A percentile compares a stretch with the other conserved stretches of the same genome.
phyloP scores from a whole-genome alignment of 1,140 invertebrate genomes.

The Gonatopus flavifemur region DNA sequence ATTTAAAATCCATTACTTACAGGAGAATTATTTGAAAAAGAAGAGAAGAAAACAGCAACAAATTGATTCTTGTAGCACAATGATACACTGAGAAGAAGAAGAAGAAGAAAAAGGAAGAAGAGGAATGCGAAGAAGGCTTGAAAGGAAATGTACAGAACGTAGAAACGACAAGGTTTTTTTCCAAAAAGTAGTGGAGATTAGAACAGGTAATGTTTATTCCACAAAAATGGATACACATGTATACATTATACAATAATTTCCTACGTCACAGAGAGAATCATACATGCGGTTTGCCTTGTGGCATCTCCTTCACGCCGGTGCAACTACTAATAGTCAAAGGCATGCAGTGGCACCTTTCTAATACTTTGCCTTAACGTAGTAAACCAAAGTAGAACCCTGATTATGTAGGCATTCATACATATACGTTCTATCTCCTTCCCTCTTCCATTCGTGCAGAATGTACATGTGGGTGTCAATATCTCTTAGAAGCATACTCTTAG shows the following conservation, averaged over 20 bases:
- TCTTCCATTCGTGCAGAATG: too few relatives aligned
- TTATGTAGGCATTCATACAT: too few relatives aligned
- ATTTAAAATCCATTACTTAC: too few relatives aligned
- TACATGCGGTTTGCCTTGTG: conserved; percentile 56
- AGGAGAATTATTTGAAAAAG: too few relatives aligned
- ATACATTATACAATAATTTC: conserved; percentile 42
- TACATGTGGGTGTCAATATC: too few relatives aligned
- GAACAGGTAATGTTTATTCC: conserved; percentile 20
- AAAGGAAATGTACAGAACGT: conserved; percentile 14
- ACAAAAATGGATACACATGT: conserved; percentile 12
- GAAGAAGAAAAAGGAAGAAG: not conserved
- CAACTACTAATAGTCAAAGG: too few relatives aligned
- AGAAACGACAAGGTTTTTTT: conserved; percentile 2
- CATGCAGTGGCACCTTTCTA: conserved; percentile 56
- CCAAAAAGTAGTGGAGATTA: conserved; percentile 1
- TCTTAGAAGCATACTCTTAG: too few relatives aligned
- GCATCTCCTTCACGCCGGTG: conserved; percentile 39
- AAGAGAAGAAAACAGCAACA: too few relatives aligned
- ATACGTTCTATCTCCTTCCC: too few relatives aligned
- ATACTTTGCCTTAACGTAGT: conserved; percentile 36
- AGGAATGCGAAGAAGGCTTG: conserved; percentile 1
- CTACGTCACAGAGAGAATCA: conserved; percentile 36
- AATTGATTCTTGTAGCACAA: too few relatives aligned
- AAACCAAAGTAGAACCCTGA: too few relatives aligned
- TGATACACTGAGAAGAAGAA: too few relatives aligned